Percentiles rank a stretch among this genome's conserved stretches.
Evolutionary conservation across 2,888 invertebrate genomes (phyloP).

Genomic region (Hemicrepidius hirtus): DNA sequence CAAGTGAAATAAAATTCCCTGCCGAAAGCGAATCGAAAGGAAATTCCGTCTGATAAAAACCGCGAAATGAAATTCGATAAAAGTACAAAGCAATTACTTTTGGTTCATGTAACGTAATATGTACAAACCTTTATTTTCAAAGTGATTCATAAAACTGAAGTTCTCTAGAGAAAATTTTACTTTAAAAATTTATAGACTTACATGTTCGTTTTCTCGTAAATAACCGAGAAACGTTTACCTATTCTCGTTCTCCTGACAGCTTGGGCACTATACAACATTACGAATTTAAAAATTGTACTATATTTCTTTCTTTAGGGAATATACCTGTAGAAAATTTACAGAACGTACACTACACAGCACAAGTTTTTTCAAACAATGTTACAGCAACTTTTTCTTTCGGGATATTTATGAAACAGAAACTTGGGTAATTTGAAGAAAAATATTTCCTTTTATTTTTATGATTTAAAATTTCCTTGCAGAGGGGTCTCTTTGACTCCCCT

Average conservation of each 20-base stretch:
- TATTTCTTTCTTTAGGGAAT: neutral
- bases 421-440: too few species aligned
- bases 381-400: too few species aligned
- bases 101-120: slow-evolving; percentile 18
- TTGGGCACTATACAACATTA: neutral
- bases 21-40: slow-evolving; percentile 40
- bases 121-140: slow-evolving; percentile 25
- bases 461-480: too few species aligned
- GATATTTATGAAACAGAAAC: too few species aligned
- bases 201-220: slow-evolving; percentile 38
- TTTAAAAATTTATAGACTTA: slow-evolving; percentile 33
- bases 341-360: neutral
- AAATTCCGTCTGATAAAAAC: slow-evolving; percentile 39
- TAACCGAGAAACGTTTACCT: slow-evolving; percentile 30
- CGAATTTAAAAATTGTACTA: neutral
- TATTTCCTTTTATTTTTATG: too few species aligned
- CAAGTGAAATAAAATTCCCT: slow-evolving; percentile 50
- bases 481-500: too few species aligned
- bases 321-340: neutral
- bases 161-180: slow-evolving; percentile 37
- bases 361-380: too few species aligned
- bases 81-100: slow-evolving; percentile 34
- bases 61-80: slow-evolving; percentile 30
- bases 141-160: slow-evolving; percentile 1
- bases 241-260: neutral